Conservation (phyloP, 2,113 vertebrate genomes). For the Chlorodrepanis virens region DNA sequence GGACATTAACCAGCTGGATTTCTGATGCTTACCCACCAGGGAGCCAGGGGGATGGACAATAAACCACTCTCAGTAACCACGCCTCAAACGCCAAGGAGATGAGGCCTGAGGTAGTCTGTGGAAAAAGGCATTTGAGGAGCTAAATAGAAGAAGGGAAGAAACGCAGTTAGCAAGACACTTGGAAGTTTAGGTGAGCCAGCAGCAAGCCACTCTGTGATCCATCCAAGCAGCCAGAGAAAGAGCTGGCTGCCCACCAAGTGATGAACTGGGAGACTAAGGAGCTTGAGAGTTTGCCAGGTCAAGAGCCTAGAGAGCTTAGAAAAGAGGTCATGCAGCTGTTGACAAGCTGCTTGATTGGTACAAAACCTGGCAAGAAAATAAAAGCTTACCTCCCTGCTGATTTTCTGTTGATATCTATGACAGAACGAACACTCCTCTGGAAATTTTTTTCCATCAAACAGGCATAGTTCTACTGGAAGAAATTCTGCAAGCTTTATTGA, state of each 20-base stretch:
- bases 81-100: background rate
- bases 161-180: background rate
- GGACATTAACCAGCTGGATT: background rate
- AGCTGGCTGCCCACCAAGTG: background rate
- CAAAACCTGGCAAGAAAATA: conserved; percentile 21
- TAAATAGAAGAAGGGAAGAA: background rate
- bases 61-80: background rate
- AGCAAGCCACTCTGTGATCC: background rate
- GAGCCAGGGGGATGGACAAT: background rate
- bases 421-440: conserved; percentile 24
- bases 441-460: conserved; percentile 45
- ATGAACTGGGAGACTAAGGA: background rate
- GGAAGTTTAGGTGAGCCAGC: background rate
- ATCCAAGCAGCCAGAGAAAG: background rate
- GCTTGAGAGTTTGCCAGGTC: background rate
- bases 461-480: background rate
- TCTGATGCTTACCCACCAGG: background rate
- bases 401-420: conserved; percentile 27
- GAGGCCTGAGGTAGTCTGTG: background rate
- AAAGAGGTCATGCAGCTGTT: conserved; percentile 1
- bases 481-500: background rate
- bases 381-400: background rate
- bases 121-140: background rate
- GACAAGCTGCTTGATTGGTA: conserved; percentile 18
- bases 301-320: background rate